Percentiles rank a stretch among this genome's conserved stretches.
phyloP scores from a whole-genome alignment of 2,888 invertebrate genomes.

The Melolontha melolontha region DNA sequence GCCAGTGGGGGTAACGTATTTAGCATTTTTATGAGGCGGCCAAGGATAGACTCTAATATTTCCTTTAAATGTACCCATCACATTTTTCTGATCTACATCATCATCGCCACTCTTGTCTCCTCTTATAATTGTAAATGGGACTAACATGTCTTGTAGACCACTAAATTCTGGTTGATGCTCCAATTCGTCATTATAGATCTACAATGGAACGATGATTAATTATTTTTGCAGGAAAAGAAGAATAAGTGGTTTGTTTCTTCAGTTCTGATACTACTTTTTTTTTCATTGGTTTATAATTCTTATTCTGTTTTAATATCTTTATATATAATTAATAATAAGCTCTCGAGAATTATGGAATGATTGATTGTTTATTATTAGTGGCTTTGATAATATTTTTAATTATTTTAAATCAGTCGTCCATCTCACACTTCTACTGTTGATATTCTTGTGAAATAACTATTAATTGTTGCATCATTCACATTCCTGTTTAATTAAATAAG shows the following conservation, averaged over 20 bases:
- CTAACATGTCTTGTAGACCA: constrained; percentile 76
- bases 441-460: no score
- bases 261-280: background rate
- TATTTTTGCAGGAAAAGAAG: no score
- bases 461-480: no score
- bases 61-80: constrained; percentile 61
- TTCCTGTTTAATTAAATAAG: no score
- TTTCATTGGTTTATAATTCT: no score
- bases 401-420: no score
- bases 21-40: constrained; percentile 70
- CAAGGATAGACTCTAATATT: constrained; percentile 73
- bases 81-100: constrained; percentile 65
- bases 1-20: constrained; percentile 68
- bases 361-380: no score
- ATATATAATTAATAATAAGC: no score
- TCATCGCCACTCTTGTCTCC: constrained; percentile 68
- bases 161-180: constrained; percentile 76
- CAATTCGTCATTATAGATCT: constrained; percentile 73
- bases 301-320: no score
- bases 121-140: constrained; percentile 73
- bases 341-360: no score
- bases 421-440: no score
- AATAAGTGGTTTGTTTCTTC: background rate
- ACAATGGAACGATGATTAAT: background rate
- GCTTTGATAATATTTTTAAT: no score